These are phyloP conservation scores for Tenthredo distinguenda DNA, from an alignment of 2,888 invertebrate genomes.

Conservation along the genomic window DNA sequence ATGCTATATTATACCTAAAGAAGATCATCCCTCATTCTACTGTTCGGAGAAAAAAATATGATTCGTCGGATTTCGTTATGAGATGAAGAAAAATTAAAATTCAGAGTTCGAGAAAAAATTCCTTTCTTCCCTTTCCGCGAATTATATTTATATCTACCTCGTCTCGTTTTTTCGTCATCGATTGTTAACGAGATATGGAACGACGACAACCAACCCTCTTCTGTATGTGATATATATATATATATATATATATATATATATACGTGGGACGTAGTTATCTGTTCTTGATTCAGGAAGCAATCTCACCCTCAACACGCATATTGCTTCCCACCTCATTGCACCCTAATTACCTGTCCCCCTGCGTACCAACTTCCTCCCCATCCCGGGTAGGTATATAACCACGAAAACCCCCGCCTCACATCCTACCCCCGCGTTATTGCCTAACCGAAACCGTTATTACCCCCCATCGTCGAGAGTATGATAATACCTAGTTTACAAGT, in stretches of 20 bases:
- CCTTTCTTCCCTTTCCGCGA: too few relatives aligned
- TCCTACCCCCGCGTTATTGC: conserved; percentile 50
- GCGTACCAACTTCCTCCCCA: conserved; percentile 48
- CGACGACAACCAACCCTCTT: not conserved
- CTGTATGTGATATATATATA: too few relatives aligned
- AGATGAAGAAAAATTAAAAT: not conserved
- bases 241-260: not conserved
- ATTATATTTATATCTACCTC: too few relatives aligned
- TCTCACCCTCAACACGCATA: conserved; percentile 61
- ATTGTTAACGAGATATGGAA: not conserved
- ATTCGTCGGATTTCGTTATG: not conserved
- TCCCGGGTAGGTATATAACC: conserved; percentile 50
- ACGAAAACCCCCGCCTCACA: conserved; percentile 19
- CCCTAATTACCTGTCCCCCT: conserved; percentile 67
- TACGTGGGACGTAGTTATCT: not conserved
- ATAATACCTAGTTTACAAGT: not conserved
- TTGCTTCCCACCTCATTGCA: conserved; percentile 65
- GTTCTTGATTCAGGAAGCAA: conserved; percentile 60
- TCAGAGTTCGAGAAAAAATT: too few relatives aligned
- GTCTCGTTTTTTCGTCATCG: too few relatives aligned
- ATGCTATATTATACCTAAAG: not conserved
- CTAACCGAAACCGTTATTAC: conserved; percentile 60
- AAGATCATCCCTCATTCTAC: too few relatives aligned
- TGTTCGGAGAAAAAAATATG: not conserved
- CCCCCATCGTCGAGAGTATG: conserved; percentile 28